Evolutionary conservation across 2,888 invertebrate species (phyloP).

Genomic region (Opisthograptis luteolata): DNA sequence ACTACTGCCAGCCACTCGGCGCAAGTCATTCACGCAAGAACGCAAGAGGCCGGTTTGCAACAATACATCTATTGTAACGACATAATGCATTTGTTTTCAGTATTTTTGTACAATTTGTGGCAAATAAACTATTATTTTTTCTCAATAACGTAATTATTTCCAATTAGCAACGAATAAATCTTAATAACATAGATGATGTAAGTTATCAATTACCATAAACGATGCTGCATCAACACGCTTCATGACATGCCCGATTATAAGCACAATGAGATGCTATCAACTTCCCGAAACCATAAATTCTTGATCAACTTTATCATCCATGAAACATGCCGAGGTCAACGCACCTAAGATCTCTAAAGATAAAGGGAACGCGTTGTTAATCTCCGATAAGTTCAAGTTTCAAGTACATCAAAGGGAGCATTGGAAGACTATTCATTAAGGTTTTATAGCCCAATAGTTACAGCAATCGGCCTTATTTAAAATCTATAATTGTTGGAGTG

Average conservation of each 20-base stretch:
- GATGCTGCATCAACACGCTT: neutral
- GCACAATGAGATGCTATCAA: neutral
- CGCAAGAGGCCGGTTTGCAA: too few relatives aligned
- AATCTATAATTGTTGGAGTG: slow-evolving; percentile 31
- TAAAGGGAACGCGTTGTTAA: slow-evolving; percentile 9
- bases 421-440: slow-evolving; percentile 16
- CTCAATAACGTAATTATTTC: too few relatives aligned
- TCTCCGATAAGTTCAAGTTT: slow-evolving; percentile 4
- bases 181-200: neutral
- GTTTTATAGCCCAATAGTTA: slow-evolving; percentile 17
- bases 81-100: too few relatives aligned
- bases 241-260: neutral
- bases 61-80: too few relatives aligned
- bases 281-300: neutral
- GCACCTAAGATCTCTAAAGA: slow-evolving; percentile 17
- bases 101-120: too few relatives aligned
- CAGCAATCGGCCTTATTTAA: slow-evolving; percentile 10
- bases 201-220: neutral
- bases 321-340: slow-evolving; percentile 6
- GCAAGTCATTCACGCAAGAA: too few relatives aligned
- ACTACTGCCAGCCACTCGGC: too few relatives aligned
- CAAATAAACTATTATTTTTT: too few relatives aligned
- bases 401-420: slow-evolving; percentile 17
- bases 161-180: neutral
- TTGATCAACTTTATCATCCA: slow-evolving; percentile 2